Base-by-base conservation (phyloP, 1,140 invertebrate genomes). In the Dendrolimus kikuchii region DNA sequence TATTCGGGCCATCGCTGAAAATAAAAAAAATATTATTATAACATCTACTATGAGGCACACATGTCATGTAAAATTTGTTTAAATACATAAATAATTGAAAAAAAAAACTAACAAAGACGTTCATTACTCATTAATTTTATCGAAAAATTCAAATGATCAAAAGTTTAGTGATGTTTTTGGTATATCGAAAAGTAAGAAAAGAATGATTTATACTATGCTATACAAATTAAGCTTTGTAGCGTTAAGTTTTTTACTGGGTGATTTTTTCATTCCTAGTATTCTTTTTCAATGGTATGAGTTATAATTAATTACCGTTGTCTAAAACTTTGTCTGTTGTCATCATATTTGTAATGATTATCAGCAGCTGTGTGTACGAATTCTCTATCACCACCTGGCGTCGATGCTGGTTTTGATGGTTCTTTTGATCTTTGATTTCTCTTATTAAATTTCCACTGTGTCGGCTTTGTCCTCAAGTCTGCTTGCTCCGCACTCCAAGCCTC, bases 401-500 rank as follows among this genome's bases (percentile, higher is more conserved):
- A 86, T 40, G 83, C 74, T 39, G 83, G 81, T 71, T 86, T 86
- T 46, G 60, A 68, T 49, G 66, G 66, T 49, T 86, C 87, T 72
- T 80, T 88, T 40, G 81, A 82, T 64, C 74, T 85, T n/a, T 84
- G 87, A 59, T 91, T 92, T 68, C 90, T 88, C 57, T 91, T 90
- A 75, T 92, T 93, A 68, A 94, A 93, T 70, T 93, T 91, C 92
- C 92, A 93, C 57, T 92, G 90, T 54, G 90, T 90, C 53, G 90
- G 88, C 62, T 90, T 91, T 50, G 92, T 90, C 74, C 89, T 87
- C 66, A 88, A 83, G 79, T 91, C 89, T 65, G 89, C 80, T 68
- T 89, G 89, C 75, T 93, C 92, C 38, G 92, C 92, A 67, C 93
- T 94, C 93, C 93, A 95, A 8, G 93, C 93, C 85, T 94, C 92